Evolutionary conservation across 2,797 vertebrate genomes (phyloP).

Genomic region (Neostethus bicornis): DNA sequence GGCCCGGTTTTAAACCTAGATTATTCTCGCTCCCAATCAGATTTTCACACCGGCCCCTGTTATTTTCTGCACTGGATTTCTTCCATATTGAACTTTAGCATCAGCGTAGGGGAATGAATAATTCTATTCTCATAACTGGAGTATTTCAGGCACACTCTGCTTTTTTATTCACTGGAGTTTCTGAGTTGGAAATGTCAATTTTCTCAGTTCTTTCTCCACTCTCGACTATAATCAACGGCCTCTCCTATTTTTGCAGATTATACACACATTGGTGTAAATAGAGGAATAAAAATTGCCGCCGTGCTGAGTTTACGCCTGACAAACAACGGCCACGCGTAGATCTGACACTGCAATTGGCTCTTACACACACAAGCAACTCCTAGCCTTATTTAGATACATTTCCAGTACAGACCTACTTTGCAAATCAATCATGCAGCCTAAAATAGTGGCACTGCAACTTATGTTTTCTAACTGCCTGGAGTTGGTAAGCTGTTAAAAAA

Average conservation of each 20-base stretch:
- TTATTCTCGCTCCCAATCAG: constrained; percentile 64
- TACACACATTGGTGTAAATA: constrained; percentile 67
- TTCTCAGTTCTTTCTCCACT: constrained; percentile 47
- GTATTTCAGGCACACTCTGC: constrained; percentile 33
- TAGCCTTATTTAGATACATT: constrained; percentile 72
- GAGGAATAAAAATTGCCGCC: constrained; percentile 68
- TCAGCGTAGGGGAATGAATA: constrained; percentile 61
- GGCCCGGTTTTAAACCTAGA: constrained; percentile 68
- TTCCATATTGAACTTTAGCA: constrained; percentile 66
- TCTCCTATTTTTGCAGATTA: constrained; percentile 69
- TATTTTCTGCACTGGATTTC: constrained; percentile 69
- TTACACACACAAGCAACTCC: constrained; percentile 72
- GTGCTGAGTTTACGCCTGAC: constrained; percentile 71
- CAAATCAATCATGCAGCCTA: constrained; percentile 79
- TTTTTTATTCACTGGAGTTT: constrained; percentile 38
- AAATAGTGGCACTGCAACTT: constrained; percentile 73
- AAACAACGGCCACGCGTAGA: constrained; percentile 70
- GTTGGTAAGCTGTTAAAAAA: constrained; percentile 43
- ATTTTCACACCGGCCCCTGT: constrained; percentile 60
- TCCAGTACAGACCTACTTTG: constrained; percentile 77
- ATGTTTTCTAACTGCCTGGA: constrained; percentile 72
- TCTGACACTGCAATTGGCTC: constrained; percentile 76
- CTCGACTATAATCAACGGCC: constrained; percentile 68
- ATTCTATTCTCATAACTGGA: constrained; percentile 60
- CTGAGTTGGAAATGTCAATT: constrained; percentile 65